Percentiles rank a stretch among this genome's conserved stretches.
These are phyloP conservation scores for Mormyrops boulengeri DNA, from an alignment of 2,797 vertebrate genomes.

Conservation along the genomic window DNA sequence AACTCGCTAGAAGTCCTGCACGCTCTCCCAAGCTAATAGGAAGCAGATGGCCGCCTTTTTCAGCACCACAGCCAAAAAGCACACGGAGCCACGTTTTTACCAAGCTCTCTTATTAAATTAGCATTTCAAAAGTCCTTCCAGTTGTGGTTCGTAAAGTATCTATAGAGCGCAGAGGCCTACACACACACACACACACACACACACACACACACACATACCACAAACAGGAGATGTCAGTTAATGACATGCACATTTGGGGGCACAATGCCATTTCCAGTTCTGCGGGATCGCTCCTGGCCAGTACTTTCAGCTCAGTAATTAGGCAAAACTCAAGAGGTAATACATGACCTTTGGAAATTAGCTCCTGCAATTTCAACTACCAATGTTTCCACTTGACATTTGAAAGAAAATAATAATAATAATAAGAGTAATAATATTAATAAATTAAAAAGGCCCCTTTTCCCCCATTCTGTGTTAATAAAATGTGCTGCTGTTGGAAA, in stretches of 20 bases:
- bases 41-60: conserved; percentile 36
- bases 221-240: conserved; percentile 27
- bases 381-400: conserved; percentile 31
- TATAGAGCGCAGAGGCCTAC: not conserved
- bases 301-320: conserved; percentile 48
- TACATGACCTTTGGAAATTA: conserved; percentile 52
- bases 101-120: conserved; percentile 12
- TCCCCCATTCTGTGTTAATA: conserved; percentile 40
- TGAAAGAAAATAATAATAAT: conserved; percentile 29
- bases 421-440: not conserved
- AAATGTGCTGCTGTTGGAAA: conserved; percentile 58
- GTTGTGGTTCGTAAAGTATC: not conserved
- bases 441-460: conserved; percentile 24
- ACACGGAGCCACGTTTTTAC: conserved; percentile 22
- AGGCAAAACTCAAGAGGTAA: conserved; percentile 42
- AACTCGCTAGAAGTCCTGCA: conserved; percentile 22
- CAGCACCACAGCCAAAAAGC: conserved; percentile 19
- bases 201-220: not conserved
- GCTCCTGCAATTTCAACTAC: conserved; percentile 58
- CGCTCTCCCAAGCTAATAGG: conserved; percentile 34
- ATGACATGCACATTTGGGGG: conserved; percentile 19
- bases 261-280: conserved; percentile 14
- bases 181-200: not conserved
- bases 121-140: conserved; percentile 18
- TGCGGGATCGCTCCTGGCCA: conserved; percentile 15